Base-by-base conservation (phyloP, 2,797 vertebrate genomes). In the Semotilus atromaculatus region DNA sequence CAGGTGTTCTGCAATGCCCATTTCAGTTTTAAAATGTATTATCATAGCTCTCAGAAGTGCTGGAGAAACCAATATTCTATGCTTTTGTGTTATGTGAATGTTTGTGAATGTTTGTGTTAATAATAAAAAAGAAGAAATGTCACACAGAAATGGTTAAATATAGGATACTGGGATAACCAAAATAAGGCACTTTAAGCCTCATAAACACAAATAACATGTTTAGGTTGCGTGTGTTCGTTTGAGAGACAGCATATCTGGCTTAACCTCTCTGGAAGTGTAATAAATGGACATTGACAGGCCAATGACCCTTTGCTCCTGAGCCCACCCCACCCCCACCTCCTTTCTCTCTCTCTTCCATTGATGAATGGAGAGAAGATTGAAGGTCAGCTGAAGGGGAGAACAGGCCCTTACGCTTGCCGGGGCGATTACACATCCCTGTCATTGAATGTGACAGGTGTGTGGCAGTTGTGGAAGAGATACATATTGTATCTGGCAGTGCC, bases 401-500 rank as follows among this genome's bases (percentile, higher is more conserved):
- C 29, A 48, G 58, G 67, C 43, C 66, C 60, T 85, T 76, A 23
- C 1, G 72, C 62, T 85, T 81, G 36, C 78, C 29, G 23, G 81
- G 70, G 38, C 4, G 36, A 79, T 79, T 77, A 73, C 31, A 67
- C 11, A 36, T 36, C 21, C 70, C 82, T 72, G 55, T 86, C 76
- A 86, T 75, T 86, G 70, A 73, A 68, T 68, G 70, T 80, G 81
- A 83, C 75, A 78, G 66, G 26, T 67, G 67, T 53, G 66, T 86
- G 66, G 78, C 80, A 72, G 36, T 81, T 76, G 60, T 58, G 34
- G 70, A 85, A 31, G 38, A 64, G 55, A 82, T 71, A 14, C 66
- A 60, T 78, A 78, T 82, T 86, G 85, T 76, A 60, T 60, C 31
- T 86, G 80, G 53, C 72, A 70, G 80, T 62, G 26, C 9, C 13